Base-by-base conservation (phyloP, 2,888 invertebrate species). In the Argyra leucocephala region DNA sequence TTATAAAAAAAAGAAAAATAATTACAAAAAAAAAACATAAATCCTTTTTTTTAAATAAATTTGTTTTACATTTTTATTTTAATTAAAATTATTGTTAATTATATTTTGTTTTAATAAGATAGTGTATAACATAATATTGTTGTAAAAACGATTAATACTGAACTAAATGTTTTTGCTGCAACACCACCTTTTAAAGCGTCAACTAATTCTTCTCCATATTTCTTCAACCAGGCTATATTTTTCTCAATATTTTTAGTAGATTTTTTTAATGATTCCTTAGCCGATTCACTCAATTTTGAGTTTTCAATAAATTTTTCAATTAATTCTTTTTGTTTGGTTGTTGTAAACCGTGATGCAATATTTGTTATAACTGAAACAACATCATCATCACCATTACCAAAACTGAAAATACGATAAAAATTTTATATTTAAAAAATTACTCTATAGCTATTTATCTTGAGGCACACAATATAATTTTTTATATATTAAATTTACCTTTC, bases 341-440 rank as follows among this genome's bases (percentile, higher is more conserved):
- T 74, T 3, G 79, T 78, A 64, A 79, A 79, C 24, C 76, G 74
- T 0, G 73, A 66, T 5, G 78, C 75, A 65, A 80, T 73, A 62
- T 71, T 73, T 22, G 77, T 75, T 65, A 80, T 74, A 2, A 76
- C 72, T 1, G 73, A 69, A 9, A 76, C 78, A 10, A 77, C 77
- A 59, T 59, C 59, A 15, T 22, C 6, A 3, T 59, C 59, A 15
- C 63, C 59, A 12, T 37, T 37, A 3, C n/a, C n/a, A 1, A 61
- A 9, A 2, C 57, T 58, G 36, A 67, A 65, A 6, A 65, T 63
- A 59, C 10, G 22, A 58, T n/a, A n/a, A n/a, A 22, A 58, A 9
- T 58, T n/a, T 6, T n/a, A 22, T 59, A 59, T 21, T 21, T 26
- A 26, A 26, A 26, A 26, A 26, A 26, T 4, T 26, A 26, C 7